Evolutionary conservation across 2,113 vertebrate genomes (phyloP).

Genomic region (Eubucco bourcierii): DNA sequence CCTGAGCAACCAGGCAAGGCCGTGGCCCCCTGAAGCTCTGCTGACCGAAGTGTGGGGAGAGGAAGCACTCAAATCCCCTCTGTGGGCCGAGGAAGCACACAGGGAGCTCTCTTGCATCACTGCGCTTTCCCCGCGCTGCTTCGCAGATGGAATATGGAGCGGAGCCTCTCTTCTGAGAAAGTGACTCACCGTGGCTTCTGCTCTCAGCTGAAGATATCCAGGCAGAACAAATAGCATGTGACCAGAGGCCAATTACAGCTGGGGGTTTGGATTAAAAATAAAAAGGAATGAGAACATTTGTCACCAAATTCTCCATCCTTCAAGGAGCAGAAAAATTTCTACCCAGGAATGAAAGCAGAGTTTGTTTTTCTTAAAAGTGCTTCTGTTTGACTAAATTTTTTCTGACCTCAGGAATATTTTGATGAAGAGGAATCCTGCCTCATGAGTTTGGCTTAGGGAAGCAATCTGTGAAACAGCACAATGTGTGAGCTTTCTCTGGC

Average conservation of each 20-base stretch:
- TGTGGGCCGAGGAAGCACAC: background rate
- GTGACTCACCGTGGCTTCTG: background rate
- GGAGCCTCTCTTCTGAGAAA: background rate
- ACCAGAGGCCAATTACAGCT: slow-evolving; percentile 9
- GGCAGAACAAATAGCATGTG: slow-evolving; percentile 8
- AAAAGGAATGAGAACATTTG: slow-evolving; percentile 41
- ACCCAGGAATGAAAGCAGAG: background rate
- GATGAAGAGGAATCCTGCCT: background rate
- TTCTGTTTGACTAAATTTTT: background rate
- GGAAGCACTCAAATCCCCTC: background rate
- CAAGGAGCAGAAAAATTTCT: background rate
- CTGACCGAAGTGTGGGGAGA: background rate
- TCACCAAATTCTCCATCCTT: slow-evolving; percentile 20
- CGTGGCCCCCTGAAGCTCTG: background rate
- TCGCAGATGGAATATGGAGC: background rate
- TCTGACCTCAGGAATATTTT: background rate
- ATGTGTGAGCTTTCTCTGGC: background rate
- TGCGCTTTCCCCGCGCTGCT: background rate
- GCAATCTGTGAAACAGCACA: background rate
- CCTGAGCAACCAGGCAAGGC: background rate
- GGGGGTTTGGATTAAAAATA: slow-evolving; percentile 37
- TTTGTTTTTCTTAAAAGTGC: slow-evolving; percentile 24
- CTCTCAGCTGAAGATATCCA: background rate
- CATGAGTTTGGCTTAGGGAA: background rate
- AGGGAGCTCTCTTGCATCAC: background rate